Evolutionary conservation across 2,888 invertebrate genomes (phyloP).

Genomic region (Phyllotreta striolata): DNA sequence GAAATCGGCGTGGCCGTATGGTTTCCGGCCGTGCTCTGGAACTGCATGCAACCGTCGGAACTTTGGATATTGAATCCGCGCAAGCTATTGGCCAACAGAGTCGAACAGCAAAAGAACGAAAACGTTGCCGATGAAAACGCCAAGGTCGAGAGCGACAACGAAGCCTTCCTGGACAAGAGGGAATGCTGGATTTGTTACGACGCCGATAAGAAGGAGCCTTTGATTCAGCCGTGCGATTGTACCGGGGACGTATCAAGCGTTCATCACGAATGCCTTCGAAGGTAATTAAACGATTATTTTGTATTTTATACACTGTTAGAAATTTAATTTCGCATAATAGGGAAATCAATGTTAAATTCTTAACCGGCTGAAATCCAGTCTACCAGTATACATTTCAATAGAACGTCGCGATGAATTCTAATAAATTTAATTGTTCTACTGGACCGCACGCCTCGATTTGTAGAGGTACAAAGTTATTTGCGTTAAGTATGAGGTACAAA

Average conservation of each 20-base stretch:
- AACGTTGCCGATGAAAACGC: slow-evolving; percentile 24
- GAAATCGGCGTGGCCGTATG: slow-evolving; percentile 94
- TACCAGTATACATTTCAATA: too few relatives aligned
- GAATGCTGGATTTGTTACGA: slow-evolving; percentile 98
- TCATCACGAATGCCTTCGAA: slow-evolving; percentile 88
- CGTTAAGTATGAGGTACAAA: too few relatives aligned
- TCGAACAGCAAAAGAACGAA: slow-evolving; percentile 42
- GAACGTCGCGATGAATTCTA: too few relatives aligned
- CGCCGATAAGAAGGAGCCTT: slow-evolving; percentile 77
- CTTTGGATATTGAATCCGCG: slow-evolving; percentile 94
- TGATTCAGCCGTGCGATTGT: slow-evolving; percentile 90
- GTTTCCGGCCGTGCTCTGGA: slow-evolving; percentile 97
- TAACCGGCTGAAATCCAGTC: too few relatives aligned
- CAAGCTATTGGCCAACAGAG: slow-evolving; percentile 73
- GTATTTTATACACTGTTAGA: slow-evolving; percentile 16
- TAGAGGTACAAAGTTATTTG: too few relatives aligned
- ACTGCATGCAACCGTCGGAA: slow-evolving; percentile 92
- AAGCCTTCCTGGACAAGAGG: slow-evolving; percentile 66
- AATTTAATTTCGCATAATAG: too few relatives aligned
- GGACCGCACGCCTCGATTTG: too few relatives aligned
- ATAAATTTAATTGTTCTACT: too few relatives aligned
- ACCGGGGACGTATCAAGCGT: slow-evolving; percentile 92
- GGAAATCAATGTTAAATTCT: too few relatives aligned
- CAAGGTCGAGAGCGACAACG: slow-evolving; percentile 56
- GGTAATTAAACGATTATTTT: slow-evolving; percentile 52